A percentile compares a stretch with the other conserved stretches of the same genome.
Conservation (phyloP, 2,888 invertebrate genomes). For the Thera britannica region DNA sequence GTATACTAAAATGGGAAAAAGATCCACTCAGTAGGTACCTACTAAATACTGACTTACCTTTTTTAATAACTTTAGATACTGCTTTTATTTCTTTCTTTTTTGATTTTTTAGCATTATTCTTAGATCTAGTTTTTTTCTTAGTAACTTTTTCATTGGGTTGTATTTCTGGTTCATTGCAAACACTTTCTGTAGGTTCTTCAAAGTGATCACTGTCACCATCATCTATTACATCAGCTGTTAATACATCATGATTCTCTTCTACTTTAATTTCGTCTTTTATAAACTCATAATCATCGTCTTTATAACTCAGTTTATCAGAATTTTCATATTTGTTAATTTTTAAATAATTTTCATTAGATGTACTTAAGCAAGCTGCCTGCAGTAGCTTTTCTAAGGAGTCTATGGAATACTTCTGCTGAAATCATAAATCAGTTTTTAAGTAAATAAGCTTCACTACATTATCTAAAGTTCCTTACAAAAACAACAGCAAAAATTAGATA, state of each 20-base stretch:
- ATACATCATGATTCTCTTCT: slow-evolving; percentile 12
- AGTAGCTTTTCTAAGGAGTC: slow-evolving; percentile 12
- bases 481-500: too few relatives aligned
- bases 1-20: too few relatives aligned
- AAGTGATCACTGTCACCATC: slow-evolving; percentile 2
- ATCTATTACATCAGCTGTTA: background rate
- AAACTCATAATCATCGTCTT: background rate
- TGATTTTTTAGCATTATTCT: slow-evolving; percentile 11
- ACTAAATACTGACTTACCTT: slow-evolving; percentile 5
- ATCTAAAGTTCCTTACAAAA: too few relatives aligned
- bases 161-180: background rate
- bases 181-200: background rate
- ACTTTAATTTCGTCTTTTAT: slow-evolving; percentile 22
- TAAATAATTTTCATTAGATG: slow-evolving; percentile 6
- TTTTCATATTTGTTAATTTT: slow-evolving; percentile 19
- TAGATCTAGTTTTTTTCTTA: slow-evolving; percentile 14
- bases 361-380: background rate
- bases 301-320: background rate
- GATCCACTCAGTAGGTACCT: too few relatives aligned
- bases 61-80: slow-evolving; percentile 10
- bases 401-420: slow-evolving; percentile 14
- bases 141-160: background rate
- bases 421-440: background rate
- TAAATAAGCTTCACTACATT: too few relatives aligned
- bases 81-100: slow-evolving; percentile 10